phyloP scores from a whole-genome alignment of 2,797 vertebrate species.

The Phyllotis vaccarum region DNA sequence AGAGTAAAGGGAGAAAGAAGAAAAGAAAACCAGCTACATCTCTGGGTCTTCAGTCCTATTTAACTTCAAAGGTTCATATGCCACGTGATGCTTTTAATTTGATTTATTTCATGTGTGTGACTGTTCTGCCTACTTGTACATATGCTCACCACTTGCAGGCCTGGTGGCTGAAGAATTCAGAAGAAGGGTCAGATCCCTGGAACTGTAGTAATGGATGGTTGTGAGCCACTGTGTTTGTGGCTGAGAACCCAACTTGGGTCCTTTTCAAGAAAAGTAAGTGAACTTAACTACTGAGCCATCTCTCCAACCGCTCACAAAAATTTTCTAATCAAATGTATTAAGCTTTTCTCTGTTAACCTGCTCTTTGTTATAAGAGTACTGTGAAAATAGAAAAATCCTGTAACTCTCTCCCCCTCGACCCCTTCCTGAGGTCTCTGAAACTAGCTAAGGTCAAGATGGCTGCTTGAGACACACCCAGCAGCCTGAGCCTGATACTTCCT shows the following conservation, averaged over 20 bases:
- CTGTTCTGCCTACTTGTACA: not conserved
- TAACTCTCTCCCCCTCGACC: too few relatives aligned
- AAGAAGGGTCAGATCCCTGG: not conserved
- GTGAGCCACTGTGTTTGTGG: not conserved
- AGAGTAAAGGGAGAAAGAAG: not conserved
- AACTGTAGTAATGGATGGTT: not conserved
- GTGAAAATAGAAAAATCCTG: too few relatives aligned
- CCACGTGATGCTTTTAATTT: not conserved
- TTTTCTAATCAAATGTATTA: not conserved
- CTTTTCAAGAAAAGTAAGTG: not conserved
- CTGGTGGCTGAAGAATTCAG: not conserved
- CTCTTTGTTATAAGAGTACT: not conserved
- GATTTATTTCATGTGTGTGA: not conserved
- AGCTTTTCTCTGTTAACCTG: not conserved
- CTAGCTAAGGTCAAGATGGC: too few relatives aligned
- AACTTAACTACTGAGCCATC: not conserved
- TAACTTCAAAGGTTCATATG: not conserved
- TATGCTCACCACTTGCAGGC: not conserved
- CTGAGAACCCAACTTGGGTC: not conserved
- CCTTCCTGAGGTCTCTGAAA: too few relatives aligned
- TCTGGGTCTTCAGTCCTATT: not conserved
- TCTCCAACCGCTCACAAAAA: not conserved
- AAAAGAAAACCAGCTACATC: not conserved
- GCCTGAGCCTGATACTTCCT: too few relatives aligned
- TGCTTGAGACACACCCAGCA: too few relatives aligned